These are phyloP conservation scores for Aleiodes testaceus DNA, from an alignment of 2,888 invertebrate genomes.

Conservation along the genomic window DNA sequence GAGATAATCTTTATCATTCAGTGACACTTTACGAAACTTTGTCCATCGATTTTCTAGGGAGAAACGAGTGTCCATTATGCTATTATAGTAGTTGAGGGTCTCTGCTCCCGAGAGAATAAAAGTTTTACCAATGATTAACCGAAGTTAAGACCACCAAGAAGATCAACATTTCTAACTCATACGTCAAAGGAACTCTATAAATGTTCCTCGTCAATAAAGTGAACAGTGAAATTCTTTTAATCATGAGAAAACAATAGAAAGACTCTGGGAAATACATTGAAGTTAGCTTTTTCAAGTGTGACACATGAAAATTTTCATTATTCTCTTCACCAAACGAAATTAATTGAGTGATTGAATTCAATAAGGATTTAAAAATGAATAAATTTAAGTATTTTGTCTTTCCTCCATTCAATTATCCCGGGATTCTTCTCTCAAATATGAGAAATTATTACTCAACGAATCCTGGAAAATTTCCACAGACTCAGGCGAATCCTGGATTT, in stretches of 20 bases:
- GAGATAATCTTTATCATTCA: background rate
- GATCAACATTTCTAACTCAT: slow-evolving; percentile 52
- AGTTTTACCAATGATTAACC: slow-evolving; percentile 68
- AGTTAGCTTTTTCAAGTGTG: background rate
- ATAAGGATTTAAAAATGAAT: background rate
- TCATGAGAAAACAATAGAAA: slow-evolving; percentile 24
- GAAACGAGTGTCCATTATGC: slow-evolving; percentile 64
- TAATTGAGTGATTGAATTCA: background rate
- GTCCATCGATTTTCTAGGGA: slow-evolving; percentile 39
- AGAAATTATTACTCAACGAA: slow-evolving; percentile 4
- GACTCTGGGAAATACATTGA: background rate
- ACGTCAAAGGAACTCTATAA: slow-evolving; percentile 34
- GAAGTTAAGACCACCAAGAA: slow-evolving; percentile 53
- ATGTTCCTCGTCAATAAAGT: slow-evolving; percentile 27
- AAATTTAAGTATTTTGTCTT: background rate
- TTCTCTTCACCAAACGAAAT: background rate
- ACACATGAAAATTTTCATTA: background rate
- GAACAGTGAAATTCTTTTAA: slow-evolving; percentile 16
- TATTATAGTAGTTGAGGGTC: slow-evolving; percentile 61
- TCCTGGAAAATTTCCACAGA: slow-evolving; percentile 41
- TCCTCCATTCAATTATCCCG: background rate
- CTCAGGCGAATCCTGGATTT: slow-evolving; percentile 50
- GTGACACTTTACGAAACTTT: slow-evolving; percentile 27
- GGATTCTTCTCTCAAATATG: slow-evolving; percentile 3
- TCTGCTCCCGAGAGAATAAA: slow-evolving; percentile 61